Conservation (phyloP, 35 echinoderm and acorn worm species). For the Strongylocentrotus purpuratus region DNA sequence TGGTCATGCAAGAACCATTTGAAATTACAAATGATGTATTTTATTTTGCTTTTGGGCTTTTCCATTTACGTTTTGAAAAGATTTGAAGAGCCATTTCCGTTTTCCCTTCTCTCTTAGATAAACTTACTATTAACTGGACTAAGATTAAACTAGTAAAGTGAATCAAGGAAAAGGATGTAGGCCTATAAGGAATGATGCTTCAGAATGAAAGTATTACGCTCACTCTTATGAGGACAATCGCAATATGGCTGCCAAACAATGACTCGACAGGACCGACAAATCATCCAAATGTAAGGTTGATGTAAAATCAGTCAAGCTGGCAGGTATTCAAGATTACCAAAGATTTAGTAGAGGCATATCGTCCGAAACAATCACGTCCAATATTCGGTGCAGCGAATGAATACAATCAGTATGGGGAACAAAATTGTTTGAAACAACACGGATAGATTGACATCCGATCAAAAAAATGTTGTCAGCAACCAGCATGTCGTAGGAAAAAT, state of each 20-base stretch:
- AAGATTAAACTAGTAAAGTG: not conserved
- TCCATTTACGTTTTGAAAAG: no score
- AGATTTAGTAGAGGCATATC: not conserved
- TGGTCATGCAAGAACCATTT: no score
- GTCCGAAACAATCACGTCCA: not conserved
- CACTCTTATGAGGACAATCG: not conserved
- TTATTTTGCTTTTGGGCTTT: no score
- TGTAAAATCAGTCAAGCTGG: not conserved
- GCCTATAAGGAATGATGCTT: not conserved
- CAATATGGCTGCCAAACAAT: not conserved
- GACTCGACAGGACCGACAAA: not conserved
- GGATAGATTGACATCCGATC: not conserved
- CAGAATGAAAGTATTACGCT: not conserved
- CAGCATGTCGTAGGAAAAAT: not conserved
- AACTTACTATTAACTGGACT: not conserved
- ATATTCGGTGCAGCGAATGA: no score
- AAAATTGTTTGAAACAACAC: not conserved
- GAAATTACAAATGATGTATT: no score
- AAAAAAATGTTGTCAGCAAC: not conserved
- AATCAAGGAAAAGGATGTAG: not conserved
- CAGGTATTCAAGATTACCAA: not conserved
- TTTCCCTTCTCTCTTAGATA: no score
- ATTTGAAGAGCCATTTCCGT: no score
- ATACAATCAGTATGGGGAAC: no score
- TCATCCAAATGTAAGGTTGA: no score